phyloP scores from a whole-genome alignment of 2,113 vertebrate genomes.

The Oenanthe oenanthe region DNA sequence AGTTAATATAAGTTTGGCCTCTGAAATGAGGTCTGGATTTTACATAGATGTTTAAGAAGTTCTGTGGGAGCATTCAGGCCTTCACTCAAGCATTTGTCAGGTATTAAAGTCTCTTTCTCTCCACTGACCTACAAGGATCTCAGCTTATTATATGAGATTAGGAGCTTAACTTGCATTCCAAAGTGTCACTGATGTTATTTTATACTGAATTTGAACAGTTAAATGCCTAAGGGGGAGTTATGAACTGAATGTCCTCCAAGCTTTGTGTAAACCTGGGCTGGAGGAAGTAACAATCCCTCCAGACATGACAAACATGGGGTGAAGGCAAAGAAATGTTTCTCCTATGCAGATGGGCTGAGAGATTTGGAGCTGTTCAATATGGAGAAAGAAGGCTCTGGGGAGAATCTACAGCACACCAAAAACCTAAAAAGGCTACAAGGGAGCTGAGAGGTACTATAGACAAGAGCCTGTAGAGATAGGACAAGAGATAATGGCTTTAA shows the following conservation, averaged over 20 bases:
- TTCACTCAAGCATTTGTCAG: constrained; percentile 1
- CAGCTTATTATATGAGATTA: background rate
- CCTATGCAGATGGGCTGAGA: background rate
- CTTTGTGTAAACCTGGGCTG: background rate
- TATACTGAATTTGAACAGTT: background rate
- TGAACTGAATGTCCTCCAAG: background rate
- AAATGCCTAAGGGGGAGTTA: background rate
- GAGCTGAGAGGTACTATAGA: background rate
- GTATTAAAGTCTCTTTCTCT: background rate
- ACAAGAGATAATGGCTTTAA: background rate
- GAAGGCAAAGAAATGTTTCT: background rate
- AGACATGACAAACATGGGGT: background rate
- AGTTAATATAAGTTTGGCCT: constrained; percentile 41
- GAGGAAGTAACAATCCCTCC: background rate
- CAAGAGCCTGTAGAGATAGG: background rate
- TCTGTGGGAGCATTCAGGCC: background rate
- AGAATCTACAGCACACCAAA: background rate
- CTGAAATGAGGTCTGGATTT: constrained; percentile 5
- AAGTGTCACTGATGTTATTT: background rate
- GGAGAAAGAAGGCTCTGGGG: accelerated
- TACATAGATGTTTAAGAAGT: background rate
- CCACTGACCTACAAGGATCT: background rate
- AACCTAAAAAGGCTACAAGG: background rate
- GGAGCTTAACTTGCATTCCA: background rate
- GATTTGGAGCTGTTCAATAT: background rate